phyloP scores from a whole-genome alignment of 2,797 vertebrate species.

The Silurus aristotelis region DNA sequence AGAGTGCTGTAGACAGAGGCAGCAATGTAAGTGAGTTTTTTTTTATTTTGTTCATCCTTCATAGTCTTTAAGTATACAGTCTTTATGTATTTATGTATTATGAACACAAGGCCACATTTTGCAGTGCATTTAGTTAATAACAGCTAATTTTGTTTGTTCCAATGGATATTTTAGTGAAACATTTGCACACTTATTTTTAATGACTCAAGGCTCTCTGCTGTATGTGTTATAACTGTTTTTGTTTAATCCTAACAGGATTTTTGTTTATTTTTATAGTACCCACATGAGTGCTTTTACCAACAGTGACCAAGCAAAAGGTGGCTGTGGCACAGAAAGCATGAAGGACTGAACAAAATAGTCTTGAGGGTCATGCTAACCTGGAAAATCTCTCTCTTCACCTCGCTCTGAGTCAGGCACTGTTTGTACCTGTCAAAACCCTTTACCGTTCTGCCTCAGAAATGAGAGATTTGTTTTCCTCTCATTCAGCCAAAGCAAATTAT shows the following conservation, averaged over 20 bases:
- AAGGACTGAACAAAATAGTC: neutral
- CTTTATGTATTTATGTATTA: neutral
- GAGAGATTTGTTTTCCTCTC: constrained; percentile 13
- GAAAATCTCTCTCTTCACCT: neutral
- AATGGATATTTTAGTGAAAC: neutral
- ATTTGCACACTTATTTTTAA: neutral
- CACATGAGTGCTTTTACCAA: neutral
- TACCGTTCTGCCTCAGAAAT: constrained; percentile 13
- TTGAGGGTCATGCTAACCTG: constrained; percentile 18
- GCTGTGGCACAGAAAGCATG: neutral
- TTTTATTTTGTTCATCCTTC: neutral
- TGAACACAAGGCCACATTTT: constrained; percentile 15
- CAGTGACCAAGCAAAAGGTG: neutral
- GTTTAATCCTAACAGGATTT: neutral
- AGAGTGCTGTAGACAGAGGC: too few relatives aligned
- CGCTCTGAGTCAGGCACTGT: neutral
- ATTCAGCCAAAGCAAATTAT: constrained; percentile 8
- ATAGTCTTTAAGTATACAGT: neutral
- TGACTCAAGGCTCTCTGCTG: neutral
- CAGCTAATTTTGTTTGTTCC: constrained; percentile 19
- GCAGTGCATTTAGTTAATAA: constrained; percentile 16
- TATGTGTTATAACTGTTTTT: neutral
- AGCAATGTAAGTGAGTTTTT: constrained; percentile 8
- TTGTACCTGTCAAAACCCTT: constrained; percentile 1
- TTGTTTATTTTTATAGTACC: neutral